These are phyloP conservation scores for Zoanthus sansibaricus DNA, from an alignment of 92 coral and sea anemone species.

Conservation along the genomic window DNA sequence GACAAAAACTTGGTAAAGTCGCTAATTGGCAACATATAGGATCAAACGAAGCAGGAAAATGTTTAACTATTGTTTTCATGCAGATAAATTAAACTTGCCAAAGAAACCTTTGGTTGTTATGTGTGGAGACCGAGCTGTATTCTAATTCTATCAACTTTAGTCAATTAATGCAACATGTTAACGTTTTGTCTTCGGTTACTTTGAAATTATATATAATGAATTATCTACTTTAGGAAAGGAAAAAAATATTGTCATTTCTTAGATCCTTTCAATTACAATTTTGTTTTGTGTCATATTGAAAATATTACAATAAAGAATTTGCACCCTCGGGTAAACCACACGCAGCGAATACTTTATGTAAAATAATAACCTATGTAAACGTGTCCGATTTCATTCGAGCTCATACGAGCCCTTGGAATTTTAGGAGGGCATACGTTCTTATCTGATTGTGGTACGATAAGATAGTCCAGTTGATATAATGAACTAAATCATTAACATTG, in stretches of 20 bases:
- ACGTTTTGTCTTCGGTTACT: no score
- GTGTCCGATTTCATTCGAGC: not conserved
- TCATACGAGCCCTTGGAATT: not conserved
- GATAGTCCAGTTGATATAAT: not conserved
- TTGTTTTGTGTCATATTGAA: not conserved
- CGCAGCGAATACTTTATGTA: not conserved
- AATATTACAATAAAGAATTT: not conserved
- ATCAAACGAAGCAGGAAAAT: not conserved
- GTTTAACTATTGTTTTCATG: not conserved
- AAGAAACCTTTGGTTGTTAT: no score
- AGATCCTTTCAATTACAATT: no score
- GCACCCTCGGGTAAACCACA: not conserved
- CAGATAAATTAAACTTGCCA: no score
- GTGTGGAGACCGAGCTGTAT: no score
- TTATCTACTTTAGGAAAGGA: no score
- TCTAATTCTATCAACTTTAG: no score
- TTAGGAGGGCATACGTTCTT: not conserved
- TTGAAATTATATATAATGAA: no score
- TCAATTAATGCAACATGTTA: no score
- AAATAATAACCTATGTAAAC: not conserved
- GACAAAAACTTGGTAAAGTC: not conserved
- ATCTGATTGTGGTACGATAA: constrained; percentile 1
- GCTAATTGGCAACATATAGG: not conserved
- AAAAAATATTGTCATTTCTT: no score
- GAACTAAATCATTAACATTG: not conserved